phyloP scores from a whole-genome alignment of 2,797 vertebrate genomes.

The Spheniscus humboldti region DNA sequence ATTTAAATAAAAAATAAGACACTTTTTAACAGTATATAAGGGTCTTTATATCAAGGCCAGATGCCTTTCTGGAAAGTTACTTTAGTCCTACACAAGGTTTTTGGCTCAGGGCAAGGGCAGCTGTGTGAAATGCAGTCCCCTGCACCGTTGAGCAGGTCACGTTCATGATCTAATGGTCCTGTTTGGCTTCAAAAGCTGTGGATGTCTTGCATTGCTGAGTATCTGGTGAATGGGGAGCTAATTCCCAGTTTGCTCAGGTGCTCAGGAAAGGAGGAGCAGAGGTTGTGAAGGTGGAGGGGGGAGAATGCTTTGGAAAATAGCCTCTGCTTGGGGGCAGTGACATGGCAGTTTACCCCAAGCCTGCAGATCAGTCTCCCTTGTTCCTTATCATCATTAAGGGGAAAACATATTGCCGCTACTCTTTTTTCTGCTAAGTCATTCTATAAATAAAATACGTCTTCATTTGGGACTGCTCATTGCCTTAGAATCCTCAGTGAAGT shows the following conservation, averaged over 20 bases:
- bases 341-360: background rate
- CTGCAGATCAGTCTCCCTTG: background rate
- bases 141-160: background rate
- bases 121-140: slow-evolving; percentile 17
- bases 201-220: background rate
- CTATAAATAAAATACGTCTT: background rate
- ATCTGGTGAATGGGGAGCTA: background rate
- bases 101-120: slow-evolving; percentile 51
- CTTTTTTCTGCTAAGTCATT: background rate
- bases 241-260: background rate
- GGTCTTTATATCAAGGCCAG: slow-evolving; percentile 20
- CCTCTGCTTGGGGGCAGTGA: background rate
- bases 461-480: background rate
- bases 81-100: slow-evolving; percentile 6
- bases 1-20: slow-evolving; percentile 14
- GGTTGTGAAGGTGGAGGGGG: background rate
- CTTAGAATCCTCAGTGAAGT: background rate
- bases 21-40: background rate
- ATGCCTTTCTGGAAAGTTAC: slow-evolving; percentile 40
- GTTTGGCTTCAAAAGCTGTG: background rate
- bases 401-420: background rate
- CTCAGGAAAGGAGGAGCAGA: background rate
- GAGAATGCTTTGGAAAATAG: background rate
- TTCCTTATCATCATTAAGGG: background rate
- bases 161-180: background rate